Percentiles rank a stretch among this genome's conserved stretches.
These are phyloP conservation scores for Epinephelus fuscoguttatus DNA, from an alignment of 2,113 vertebrate species.

Conservation along the genomic window DNA sequence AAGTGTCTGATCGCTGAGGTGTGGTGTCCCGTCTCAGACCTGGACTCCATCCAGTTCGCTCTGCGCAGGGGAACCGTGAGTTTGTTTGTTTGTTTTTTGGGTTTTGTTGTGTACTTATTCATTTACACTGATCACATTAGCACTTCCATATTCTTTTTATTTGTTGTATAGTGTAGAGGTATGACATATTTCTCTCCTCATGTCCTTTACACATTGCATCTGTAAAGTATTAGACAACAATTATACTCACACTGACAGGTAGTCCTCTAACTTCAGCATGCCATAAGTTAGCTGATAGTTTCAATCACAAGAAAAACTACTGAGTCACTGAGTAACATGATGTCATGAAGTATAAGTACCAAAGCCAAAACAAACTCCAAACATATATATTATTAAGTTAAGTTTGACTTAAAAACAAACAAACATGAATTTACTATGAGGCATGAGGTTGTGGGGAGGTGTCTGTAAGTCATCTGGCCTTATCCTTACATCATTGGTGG, in stretches of 20 bases:
- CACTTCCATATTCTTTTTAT: neutral
- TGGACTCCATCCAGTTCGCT: conserved; percentile 98
- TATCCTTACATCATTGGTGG: neutral
- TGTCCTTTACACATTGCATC: neutral
- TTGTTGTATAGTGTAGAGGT: neutral
- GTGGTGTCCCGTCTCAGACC: conserved; percentile 97
- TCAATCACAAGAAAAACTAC: no score
- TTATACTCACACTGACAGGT: neutral
- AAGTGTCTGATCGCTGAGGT: conserved; percentile 99
- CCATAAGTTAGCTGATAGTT: no score
- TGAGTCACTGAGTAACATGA: no score
- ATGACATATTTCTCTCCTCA: neutral
- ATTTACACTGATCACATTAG: neutral
- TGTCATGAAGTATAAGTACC: neutral
- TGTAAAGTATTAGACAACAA: neutral
- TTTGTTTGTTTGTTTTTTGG: neutral
- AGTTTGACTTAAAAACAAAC: neutral
- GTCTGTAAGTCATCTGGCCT: neutral
- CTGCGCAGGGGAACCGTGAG: conserved; percentile 96
- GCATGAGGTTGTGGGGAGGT: neutral
- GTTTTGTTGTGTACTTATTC: neutral
- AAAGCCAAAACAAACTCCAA: neutral
- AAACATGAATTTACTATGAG: neutral
- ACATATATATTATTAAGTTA: neutral
- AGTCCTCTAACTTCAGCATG: no score